Base-by-base conservation (phyloP, 2,113 vertebrate genomes). In the Himantopus leucocephalus region DNA sequence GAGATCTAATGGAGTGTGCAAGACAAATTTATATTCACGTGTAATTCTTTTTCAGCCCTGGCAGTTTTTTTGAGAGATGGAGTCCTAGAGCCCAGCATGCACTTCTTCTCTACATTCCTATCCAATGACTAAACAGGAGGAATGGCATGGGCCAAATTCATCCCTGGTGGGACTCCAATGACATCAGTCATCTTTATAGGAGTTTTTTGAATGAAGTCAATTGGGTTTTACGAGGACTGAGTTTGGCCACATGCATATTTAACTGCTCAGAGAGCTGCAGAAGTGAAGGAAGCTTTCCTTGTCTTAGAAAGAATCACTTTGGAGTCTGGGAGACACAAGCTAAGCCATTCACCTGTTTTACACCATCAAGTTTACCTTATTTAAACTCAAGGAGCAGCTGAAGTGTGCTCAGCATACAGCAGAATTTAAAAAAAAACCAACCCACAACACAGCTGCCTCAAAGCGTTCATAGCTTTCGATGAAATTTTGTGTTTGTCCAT, bases 181-280 rank as follows among this genome's bases (percentile, higher is more conserved):
- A 94, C 95, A 94, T 96, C 91, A 96, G 89, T 92, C 94, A 95
- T 96, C 96, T 97, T 96, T 97, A 96, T 89, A 96, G 96, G 83
- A 94, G 83, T 23, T 92, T 95, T 95, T 88, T 81, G 77, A 95
- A 88, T 81, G 77, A 93, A 96, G 83, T 94, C 77, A 88, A 76
- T 90, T 96, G 92, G 71, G 50, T 97, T 97, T 96, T 96, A 95
- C 0, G 8, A 95, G 70, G 87, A 73, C 64, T 55, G 71, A 85
- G 35, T 96, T 95, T 92, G 78, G 60, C 71, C 92, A 88, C 92
- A 79, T 85, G 21, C 43, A 43, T 82, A 56, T 92, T 93, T 90
- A 95, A 79, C 74, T 59, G 24, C 89, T 90, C 71, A 87, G 58
- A 94, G 88, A 87, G 55, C 73, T 92, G 80, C 56, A 96, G 70